Evolutionary conservation across 1,140 invertebrate genomes (phyloP), one percentile per base, ranked within the genome.

Genomic region (Saccostrea cuccullata): DNA sequence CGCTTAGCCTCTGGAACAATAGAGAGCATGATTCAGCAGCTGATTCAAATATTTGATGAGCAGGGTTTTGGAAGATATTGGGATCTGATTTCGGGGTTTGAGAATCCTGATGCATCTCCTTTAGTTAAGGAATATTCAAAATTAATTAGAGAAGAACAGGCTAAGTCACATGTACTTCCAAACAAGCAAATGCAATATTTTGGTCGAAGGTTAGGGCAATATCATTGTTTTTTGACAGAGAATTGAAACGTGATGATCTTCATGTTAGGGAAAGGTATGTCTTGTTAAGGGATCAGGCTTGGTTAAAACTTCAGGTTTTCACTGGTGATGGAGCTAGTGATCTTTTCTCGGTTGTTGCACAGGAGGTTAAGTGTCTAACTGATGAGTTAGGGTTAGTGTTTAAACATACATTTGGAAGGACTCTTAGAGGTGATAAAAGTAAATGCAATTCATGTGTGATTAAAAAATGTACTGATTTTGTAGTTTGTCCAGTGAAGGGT

Each of bases 101-200:
- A 82, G 12, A 89, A 89, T 36, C 85, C 85, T 23, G 77, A 58
- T 15, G 55, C 84, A 82, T 82, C 77, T 15, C 55, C 55, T 60
- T 9, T 30, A 73, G 56, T 88, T 8, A 90, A 90, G 56, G 17
- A 60, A 60, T 89, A 86, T 73, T 73, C 87, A 20, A 89, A 89
- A 77, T 86, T 86, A 17, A 47, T 89, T 56, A 40, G 83, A 36
- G 64, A 77, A 20, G 88, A 89, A 85, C 85, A 87, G 36, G 88
- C 88, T 77, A 84, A 58, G 47, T 23, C 82, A 4, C 88, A 87
- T 85, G 47, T 89, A 40, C n/a, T 89, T 15, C 86, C 82, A 55
- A 87, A 85, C 88, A 89, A 36, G 88, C 88, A 40, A 89, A 89
- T 55, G 86, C 73, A 55, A 87, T 89, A 47, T 87, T 87, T 77